Evolutionary conservation across 2,797 vertebrate genomes (phyloP).

Genomic region (Chloroceryle inda): DNA sequence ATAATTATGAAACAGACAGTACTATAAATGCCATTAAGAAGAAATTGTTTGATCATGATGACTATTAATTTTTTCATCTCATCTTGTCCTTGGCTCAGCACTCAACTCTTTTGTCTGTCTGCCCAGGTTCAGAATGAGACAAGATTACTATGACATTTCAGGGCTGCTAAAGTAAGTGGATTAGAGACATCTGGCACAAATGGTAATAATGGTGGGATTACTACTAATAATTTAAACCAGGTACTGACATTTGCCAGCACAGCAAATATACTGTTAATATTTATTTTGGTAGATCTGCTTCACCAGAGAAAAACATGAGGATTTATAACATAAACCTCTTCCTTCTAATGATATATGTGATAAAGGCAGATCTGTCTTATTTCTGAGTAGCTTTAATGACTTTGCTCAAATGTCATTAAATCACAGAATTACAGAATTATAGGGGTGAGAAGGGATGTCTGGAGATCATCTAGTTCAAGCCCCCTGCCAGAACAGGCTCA

Average conservation of each 20-base stretch:
- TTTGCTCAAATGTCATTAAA: background rate
- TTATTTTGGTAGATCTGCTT: background rate
- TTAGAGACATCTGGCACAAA: background rate
- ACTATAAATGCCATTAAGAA: background rate
- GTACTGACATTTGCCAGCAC: background rate
- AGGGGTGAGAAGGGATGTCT: too few relatives aligned
- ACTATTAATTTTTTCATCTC: background rate
- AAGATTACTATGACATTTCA: background rate
- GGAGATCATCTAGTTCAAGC: too few relatives aligned
- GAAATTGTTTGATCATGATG: background rate
- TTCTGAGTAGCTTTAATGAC: background rate
- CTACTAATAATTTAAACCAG: conserved; percentile 3
- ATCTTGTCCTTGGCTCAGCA: background rate
- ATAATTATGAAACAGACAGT: background rate
- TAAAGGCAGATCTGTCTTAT: background rate
- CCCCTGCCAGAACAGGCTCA: too few relatives aligned
- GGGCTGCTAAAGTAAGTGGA: background rate
- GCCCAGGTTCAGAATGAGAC: background rate
- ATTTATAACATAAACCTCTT: background rate
- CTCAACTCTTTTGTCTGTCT: background rate
- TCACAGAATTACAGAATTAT: background rate
- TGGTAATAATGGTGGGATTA: background rate
- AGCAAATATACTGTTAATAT: background rate
- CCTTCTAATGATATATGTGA: background rate
- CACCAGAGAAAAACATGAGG: background rate